Conservation (phyloP, 2,888 invertebrate genomes). For the Volucella bombylans region DNA sequence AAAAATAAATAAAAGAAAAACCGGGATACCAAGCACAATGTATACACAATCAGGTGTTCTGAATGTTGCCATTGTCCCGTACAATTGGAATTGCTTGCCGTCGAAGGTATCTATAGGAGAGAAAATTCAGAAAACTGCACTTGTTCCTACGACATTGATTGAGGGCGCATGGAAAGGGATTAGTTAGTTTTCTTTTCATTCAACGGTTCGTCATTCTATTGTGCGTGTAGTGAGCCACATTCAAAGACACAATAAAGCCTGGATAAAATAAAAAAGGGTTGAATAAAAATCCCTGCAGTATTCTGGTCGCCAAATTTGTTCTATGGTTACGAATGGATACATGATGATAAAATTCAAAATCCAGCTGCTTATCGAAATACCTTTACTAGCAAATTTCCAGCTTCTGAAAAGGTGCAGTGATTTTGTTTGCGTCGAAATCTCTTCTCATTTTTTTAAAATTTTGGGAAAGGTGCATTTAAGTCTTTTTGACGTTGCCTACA, state of each 20-base stretch:
- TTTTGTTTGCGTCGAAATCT: too few species aligned
- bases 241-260: slow-evolving; percentile 17
- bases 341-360: too few species aligned
- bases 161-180: slow-evolving; percentile 21
- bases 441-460: too few species aligned
- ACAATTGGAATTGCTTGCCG: slow-evolving; percentile 62
- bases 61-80: slow-evolving; percentile 64
- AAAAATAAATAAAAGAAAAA: slow-evolving; percentile 22
- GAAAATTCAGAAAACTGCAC: slow-evolving; percentile 58
- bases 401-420: too few species aligned
- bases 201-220: slow-evolving; percentile 35
- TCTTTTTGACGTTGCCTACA: too few species aligned
- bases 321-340: too few species aligned
- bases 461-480: too few species aligned
- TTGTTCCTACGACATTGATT: slow-evolving; percentile 64
- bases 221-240: slow-evolving; percentile 7
- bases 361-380: too few species aligned
- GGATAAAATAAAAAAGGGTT: slow-evolving; percentile 9
- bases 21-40: slow-evolving; percentile 36
- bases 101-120: slow-evolving; percentile 51
- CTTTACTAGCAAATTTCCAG: too few species aligned
- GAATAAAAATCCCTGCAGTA: background rate
- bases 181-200: slow-evolving; percentile 15
- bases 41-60: slow-evolving; percentile 67
- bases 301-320: background rate